Evolutionary conservation across 2,113 vertebrate species (phyloP).

Genomic region (Otocyon megalotis): DNA sequence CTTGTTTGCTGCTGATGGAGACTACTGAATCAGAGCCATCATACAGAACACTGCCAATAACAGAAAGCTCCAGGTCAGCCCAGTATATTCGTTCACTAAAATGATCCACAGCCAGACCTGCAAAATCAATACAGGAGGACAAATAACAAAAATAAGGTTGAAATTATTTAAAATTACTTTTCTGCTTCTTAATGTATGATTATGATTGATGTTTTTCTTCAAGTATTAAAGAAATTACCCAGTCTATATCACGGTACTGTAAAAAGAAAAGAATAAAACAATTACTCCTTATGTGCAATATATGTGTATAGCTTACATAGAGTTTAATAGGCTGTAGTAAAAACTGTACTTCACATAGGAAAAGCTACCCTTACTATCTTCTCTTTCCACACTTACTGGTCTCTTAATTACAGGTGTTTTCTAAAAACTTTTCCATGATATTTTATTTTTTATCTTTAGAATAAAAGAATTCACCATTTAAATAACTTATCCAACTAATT

Average conservation of each 20-base stretch:
- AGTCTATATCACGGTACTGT: background rate
- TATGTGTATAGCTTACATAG: background rate
- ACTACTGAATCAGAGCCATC: constrained; percentile 94
- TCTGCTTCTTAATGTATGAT: background rate
- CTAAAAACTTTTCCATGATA: background rate
- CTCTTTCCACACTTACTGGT: background rate
- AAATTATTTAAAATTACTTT: background rate
- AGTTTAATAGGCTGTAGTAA: background rate
- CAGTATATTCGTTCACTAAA: constrained; percentile 97
- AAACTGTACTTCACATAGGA: background rate
- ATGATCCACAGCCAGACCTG: constrained; percentile 96
- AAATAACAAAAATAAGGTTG: background rate
- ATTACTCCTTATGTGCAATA: background rate
- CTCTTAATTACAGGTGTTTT: background rate
- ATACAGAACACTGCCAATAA: constrained; percentile 95
- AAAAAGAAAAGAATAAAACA: constrained; percentile 8
- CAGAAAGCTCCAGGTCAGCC: constrained; percentile 97
- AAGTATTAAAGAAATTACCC: background rate
- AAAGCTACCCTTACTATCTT: background rate
- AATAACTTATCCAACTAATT: background rate
- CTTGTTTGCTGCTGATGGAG: constrained; percentile 93
- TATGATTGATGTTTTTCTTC: background rate
- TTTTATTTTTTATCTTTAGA: background rate
- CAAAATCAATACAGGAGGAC: constrained; percentile 65
- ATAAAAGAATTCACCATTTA: background rate